Evolutionary conservation across 2,797 vertebrate species (phyloP), one percentile per base, ranked within the genome.

Genomic region (Gambelia wislizenii): DNA sequence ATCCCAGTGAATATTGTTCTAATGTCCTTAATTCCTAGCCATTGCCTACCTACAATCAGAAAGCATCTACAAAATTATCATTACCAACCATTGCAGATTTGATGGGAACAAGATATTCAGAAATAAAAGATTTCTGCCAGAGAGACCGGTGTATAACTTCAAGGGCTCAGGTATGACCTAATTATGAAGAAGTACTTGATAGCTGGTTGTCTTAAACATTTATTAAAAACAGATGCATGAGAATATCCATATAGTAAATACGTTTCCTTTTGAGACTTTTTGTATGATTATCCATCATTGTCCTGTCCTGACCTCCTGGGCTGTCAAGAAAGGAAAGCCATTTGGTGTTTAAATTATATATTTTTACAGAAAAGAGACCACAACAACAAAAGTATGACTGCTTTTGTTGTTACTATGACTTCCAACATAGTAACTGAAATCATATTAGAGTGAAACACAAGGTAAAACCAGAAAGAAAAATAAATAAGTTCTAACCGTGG

Each of bases 61-160:
- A 5, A 3, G 75, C 56, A 87, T 13, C 84, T 88, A 30, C 33
- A 2, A 75, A 80, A 56, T 44, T 75, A 56, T 47, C 81, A 16
- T 89, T 91, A 30, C 91, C 91, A 86, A 95, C 95, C 16, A 93
- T 97, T 79, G 93, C 94, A 89, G 96, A 96, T 56, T 90, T 96
- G 89, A 93, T 96, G 85, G 90, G 89, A 89, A 89, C 85, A 64
- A 93, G 94, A 80, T 95, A 91, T 49, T 39, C 87, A 61, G 82
- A 94, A 90, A 52, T 47, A 52, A 87, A 93, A 79, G 47, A 22
- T 33, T 85, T 87, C 27, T 18, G 30, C 69, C 92, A 82, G 39
- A 91, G 52, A 88, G 20, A 64, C 42, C 76, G 80, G 14, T 42
- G 44, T 36, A 30, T 30, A 56, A 87, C 92, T 91, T 85, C 52